A percentile compares a stretch with the other conserved stretches of the same genome.
phyloP scores from a whole-genome alignment of 2,888 invertebrate species.

The Lasioglossum oenotherae region DNA sequence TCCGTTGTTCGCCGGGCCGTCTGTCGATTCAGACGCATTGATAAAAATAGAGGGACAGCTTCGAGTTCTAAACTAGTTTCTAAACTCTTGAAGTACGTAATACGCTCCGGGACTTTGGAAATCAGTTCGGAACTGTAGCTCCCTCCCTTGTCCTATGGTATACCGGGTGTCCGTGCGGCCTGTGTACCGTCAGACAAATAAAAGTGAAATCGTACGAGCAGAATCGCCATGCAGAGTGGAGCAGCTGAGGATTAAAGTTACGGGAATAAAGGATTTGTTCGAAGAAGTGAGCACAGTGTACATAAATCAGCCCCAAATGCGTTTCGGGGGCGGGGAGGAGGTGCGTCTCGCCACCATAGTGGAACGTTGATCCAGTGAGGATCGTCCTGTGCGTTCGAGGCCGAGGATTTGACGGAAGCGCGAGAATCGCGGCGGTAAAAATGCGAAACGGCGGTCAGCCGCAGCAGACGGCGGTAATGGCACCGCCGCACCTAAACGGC shows the following conservation, averaged over 20 bases:
- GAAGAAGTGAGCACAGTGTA: background rate
- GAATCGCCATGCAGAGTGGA: background rate
- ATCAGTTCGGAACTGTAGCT: background rate
- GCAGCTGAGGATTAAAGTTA: background rate
- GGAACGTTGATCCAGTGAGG: conserved; percentile 50
- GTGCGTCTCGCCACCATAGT: conserved; percentile 3
- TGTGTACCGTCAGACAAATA: background rate
- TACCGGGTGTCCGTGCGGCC: background rate
- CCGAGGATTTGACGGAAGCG: conserved; percentile 37
- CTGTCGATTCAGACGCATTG: background rate
- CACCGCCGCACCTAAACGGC: conserved; percentile 84
- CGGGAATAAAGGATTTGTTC: background rate
- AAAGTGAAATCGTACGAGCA: background rate
- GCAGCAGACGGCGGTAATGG: conserved; percentile 82
- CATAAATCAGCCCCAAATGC: conserved; percentile 30
- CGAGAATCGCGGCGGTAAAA: conserved; percentile 55
- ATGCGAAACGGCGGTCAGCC: conserved; percentile 82
- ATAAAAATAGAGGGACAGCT: background rate
- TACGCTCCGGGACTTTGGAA: background rate
- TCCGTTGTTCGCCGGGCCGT: background rate
- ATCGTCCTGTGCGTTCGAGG: conserved; percentile 21
- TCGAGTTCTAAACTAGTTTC: background rate
- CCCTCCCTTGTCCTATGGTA: background rate
- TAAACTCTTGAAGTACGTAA: background rate
- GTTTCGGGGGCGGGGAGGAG: background rate